phyloP scores from a whole-genome alignment of 2,888 invertebrate species.

The Ochlodes sylvanus region DNA sequence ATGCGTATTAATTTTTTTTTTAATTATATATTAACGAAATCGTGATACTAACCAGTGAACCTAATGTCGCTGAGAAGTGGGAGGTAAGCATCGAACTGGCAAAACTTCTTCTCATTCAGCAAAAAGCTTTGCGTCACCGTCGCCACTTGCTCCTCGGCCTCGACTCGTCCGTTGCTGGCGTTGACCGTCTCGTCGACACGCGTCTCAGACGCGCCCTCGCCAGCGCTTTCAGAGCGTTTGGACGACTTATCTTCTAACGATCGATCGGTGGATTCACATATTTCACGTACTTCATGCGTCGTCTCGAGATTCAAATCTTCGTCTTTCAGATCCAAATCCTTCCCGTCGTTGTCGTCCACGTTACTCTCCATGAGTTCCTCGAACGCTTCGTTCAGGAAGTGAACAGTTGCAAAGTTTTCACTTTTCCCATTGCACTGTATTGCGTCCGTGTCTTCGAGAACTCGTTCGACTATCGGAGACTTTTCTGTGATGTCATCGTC shows the following conservation, averaged over 20 bases:
- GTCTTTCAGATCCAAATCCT: slow-evolving; percentile 54
- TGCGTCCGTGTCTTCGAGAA: slow-evolving; percentile 40
- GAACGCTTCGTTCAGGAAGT: slow-evolving; percentile 72
- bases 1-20: too few species aligned
- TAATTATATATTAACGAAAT: neutral
- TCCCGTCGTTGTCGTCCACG: slow-evolving; percentile 71
- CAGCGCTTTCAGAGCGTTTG: slow-evolving; percentile 40
- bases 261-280: slow-evolving; percentile 20
- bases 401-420: slow-evolving; percentile 69
- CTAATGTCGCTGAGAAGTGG: slow-evolving; percentile 76
- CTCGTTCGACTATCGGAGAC: slow-evolving; percentile 41
- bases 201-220: slow-evolving; percentile 32
- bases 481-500: slow-evolving; percentile 9
- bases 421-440: slow-evolving; percentile 62
- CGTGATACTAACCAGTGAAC: slow-evolving; percentile 70
- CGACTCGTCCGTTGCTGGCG: slow-evolving; percentile 42
- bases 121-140: slow-evolving; percentile 74
- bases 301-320: slow-evolving; percentile 51
- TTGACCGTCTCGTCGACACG: slow-evolving; percentile 50
- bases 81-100: slow-evolving; percentile 65
- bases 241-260: slow-evolving; percentile 40
- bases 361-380: slow-evolving; percentile 79
- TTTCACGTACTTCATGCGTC: slow-evolving; percentile 30
- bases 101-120: slow-evolving; percentile 80
- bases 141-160: slow-evolving; percentile 54